phyloP scores from a whole-genome alignment of 2,797 vertebrate species.

The Microcaecilia unicolor region DNA sequence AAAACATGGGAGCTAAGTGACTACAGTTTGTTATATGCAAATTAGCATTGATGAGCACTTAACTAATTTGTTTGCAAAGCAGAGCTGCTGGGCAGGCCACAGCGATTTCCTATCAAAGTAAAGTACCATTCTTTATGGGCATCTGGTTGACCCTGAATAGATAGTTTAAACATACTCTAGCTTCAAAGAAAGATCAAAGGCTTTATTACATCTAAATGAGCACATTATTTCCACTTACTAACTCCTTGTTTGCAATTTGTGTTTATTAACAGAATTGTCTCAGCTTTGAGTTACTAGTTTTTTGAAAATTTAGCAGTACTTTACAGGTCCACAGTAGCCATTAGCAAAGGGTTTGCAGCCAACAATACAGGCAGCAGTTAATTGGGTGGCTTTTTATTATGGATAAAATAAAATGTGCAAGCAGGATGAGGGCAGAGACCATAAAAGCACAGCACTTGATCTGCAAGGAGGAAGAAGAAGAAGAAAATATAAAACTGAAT shows the following conservation, averaged over 20 bases:
- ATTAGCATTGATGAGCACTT: slow-evolving; percentile 58
- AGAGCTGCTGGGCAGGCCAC: slow-evolving; percentile 61
- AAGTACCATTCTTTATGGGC: slow-evolving; percentile 58
- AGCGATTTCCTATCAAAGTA: slow-evolving; percentile 62
- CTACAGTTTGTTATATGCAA: slow-evolving; percentile 48
- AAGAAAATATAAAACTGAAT: no score
- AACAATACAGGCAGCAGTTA: slow-evolving; percentile 16
- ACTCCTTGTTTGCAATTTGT: slow-evolving; percentile 56
- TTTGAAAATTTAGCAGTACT: slow-evolving; percentile 30
- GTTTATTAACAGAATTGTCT: slow-evolving; percentile 56
- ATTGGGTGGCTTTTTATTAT: no score
- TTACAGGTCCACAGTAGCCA: slow-evolving; percentile 25
- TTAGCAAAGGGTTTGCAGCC: slow-evolving; percentile 27
- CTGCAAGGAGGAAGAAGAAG: no score
- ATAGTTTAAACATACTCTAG: slow-evolving; percentile 53
- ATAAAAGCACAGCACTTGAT: no score
- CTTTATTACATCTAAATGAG: slow-evolving; percentile 63
- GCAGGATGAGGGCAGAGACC: no score
- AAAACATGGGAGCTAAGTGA: slow-evolving; percentile 28
- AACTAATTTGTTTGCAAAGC: slow-evolving; percentile 68
- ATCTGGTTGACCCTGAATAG: slow-evolving; percentile 64
- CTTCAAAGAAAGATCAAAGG: slow-evolving; percentile 71
- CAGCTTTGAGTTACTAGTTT: slow-evolving; percentile 36
- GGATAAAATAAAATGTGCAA: no score
- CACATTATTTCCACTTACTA: slow-evolving; percentile 61